A percentile compares a stretch with the other conserved stretches of the same genome.
These are phyloP conservation scores for Myodes glareolus DNA, from an alignment of 2,113 vertebrate species.

Conservation along the genomic window DNA sequence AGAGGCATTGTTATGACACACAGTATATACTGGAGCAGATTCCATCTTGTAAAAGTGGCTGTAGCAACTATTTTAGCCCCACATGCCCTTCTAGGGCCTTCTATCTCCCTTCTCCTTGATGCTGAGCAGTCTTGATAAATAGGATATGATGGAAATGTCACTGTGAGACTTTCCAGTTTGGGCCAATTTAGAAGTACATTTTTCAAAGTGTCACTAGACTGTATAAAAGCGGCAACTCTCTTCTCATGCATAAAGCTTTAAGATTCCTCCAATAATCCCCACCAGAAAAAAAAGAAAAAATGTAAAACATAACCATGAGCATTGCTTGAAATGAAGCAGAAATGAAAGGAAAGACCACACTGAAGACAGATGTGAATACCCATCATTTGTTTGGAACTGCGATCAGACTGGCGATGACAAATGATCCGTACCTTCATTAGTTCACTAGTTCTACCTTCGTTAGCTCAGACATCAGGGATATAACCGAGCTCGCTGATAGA, in stretches of 20 bases:
- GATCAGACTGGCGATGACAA: not conserved
- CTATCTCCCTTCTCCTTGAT: not conserved
- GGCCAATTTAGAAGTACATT: slow-evolving; percentile 78
- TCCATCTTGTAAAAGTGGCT: not conserved
- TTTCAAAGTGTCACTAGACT: slow-evolving; percentile 68
- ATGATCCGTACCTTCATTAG: not conserved
- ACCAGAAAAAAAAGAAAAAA: not conserved
- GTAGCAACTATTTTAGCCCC: not conserved
- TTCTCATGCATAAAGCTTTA: slow-evolving; percentile 57
- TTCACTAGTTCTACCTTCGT: not conserved
- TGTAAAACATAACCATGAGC: not conserved
- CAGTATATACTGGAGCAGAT: not conserved
- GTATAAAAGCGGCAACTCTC: slow-evolving; percentile 54
- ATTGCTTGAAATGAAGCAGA: not conserved
- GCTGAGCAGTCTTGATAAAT: not conserved
- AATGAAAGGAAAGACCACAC: not conserved
- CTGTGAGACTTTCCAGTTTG: not conserved
- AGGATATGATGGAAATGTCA: not conserved
- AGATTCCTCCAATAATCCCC: not conserved
- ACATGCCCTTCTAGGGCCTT: not conserved
- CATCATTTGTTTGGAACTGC: not conserved
- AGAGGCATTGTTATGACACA: not conserved
- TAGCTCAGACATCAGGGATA: not conserved
- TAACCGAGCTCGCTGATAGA: not conserved
- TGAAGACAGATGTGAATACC: not conserved